Conservation (phyloP, 2,888 invertebrate species). For the Dexiosoma caninum region DNA sequence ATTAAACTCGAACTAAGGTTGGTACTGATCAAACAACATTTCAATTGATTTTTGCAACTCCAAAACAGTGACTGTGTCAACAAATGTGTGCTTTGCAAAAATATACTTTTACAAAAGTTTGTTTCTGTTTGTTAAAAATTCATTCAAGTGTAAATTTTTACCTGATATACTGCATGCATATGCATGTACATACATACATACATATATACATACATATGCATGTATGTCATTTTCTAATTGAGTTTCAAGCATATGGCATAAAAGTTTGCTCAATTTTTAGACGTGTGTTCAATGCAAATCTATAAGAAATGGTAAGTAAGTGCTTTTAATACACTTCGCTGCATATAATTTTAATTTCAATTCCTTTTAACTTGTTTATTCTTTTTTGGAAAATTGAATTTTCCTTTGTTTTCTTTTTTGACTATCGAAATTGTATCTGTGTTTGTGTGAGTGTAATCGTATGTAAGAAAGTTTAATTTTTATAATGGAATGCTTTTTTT, state of each 20-base stretch:
- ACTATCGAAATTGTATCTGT: not conserved
- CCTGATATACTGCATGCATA: no score
- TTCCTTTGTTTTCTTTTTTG: not conserved
- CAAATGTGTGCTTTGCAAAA: not conserved
- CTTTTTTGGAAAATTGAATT: not conserved
- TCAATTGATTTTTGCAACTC: slow-evolving; percentile 10
- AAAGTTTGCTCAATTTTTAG: no score
- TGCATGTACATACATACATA: no score
- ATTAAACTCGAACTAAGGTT: slow-evolving; percentile 9
- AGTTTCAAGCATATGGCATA: no score
- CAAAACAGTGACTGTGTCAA: not conserved
- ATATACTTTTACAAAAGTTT: not conserved
- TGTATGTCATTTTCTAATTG: not conserved
- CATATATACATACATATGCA: slow-evolving; percentile 40
- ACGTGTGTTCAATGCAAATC: slow-evolving; percentile 5
- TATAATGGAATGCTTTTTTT: slow-evolving; percentile 22
- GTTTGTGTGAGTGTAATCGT: not conserved
- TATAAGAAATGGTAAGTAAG: slow-evolving; percentile 50
- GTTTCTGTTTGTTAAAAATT: not conserved
- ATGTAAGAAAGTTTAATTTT: slow-evolving; percentile 30
- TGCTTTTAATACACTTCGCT: slow-evolving; percentile 46
- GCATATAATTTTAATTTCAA: slow-evolving; percentile 42
- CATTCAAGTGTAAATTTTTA: slow-evolving; percentile 30
- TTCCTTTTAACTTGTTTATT: slow-evolving; percentile 10
- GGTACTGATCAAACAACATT: not conserved